Conservation (phyloP, 2,113 vertebrate species). For the Varanus komodoensis region DNA sequence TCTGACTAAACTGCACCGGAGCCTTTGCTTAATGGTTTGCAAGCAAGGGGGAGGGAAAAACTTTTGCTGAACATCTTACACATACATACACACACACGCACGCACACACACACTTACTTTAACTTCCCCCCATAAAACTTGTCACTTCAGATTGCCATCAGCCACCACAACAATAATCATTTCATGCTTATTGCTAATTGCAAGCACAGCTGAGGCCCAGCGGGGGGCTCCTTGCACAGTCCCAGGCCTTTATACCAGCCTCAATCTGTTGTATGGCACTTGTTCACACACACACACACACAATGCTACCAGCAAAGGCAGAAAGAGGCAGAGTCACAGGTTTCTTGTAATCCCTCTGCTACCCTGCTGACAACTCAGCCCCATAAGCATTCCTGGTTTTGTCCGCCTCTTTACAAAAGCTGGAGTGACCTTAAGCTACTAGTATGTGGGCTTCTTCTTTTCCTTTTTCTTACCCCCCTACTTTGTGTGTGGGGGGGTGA, state of each 20-base stretch:
- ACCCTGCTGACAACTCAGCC: constrained; percentile 90
- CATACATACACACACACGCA: not conserved
- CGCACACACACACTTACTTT: constrained; percentile 69
- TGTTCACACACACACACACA: constrained; percentile 83
- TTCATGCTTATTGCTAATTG: constrained; percentile 99
- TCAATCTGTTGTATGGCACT: constrained; percentile 91
- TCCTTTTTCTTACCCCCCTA: not conserved
- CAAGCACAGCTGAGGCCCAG: constrained; percentile 99
- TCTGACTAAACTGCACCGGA: constrained; percentile 71
- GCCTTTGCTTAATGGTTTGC: constrained; percentile 74
- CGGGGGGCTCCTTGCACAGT: constrained; percentile 90
- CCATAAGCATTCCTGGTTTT: constrained; percentile 94
- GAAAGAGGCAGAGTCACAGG: constrained; percentile 99
- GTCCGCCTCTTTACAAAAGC: constrained; percentile 89
- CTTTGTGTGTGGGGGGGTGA: constrained; percentile 73
- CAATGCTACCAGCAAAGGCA: constrained; percentile 93
- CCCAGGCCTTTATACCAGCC: constrained; percentile 89
- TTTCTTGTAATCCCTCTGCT: constrained; percentile 98
- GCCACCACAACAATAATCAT: constrained; percentile 97
- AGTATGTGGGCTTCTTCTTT: constrained; percentile 78
- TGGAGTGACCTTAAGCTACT: constrained; percentile 86
- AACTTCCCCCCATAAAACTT: constrained; percentile 91
- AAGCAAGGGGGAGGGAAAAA: constrained; percentile 58
- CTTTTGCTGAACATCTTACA: constrained; percentile 78
- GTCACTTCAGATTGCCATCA: constrained; percentile 98